Conservation (phyloP, 1,140 invertebrate species). For the Dufourea novaeangliae region DNA sequence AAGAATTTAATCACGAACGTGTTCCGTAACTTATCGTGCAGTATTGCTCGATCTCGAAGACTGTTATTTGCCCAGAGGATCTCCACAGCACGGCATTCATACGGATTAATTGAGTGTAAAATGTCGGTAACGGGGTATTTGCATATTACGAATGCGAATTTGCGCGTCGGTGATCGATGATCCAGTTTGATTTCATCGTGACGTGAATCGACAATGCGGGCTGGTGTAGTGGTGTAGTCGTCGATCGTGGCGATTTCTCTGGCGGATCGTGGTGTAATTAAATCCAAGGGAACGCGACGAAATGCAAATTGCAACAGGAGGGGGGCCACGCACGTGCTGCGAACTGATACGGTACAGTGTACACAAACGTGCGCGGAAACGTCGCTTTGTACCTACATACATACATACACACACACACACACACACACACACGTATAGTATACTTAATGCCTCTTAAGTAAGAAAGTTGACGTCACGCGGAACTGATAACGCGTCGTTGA, state of each 20-base stretch:
- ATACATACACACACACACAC: no score
- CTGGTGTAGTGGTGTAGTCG: background rate
- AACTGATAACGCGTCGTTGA: background rate
- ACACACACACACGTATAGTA: background rate
- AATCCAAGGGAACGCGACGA: conserved; percentile 22
- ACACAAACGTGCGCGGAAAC: background rate
- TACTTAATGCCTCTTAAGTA: background rate
- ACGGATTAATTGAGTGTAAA: conserved; percentile 4
- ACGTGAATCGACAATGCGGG: conserved; percentile 12
- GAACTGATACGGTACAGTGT: conserved; percentile 26
- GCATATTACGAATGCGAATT: conserved; percentile 26
- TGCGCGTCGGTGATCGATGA: conserved; percentile 40
- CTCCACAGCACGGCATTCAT: conserved; percentile 16
- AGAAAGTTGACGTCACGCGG: conserved; percentile 41
- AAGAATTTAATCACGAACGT: no score
- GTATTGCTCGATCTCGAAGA: no score
- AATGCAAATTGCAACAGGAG: conserved; percentile 32
- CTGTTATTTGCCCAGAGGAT: background rate
- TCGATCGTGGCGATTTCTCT: background rate
- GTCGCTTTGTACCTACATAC: no score
- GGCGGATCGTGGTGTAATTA: conserved; percentile 28
- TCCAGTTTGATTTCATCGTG: conserved; percentile 39
- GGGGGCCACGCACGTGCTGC: conserved; percentile 18
- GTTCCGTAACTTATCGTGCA: no score
- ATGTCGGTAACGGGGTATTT: conserved; percentile 35